phyloP scores from a whole-genome alignment of 2,888 invertebrate genomes.

The Nomada flava region DNA sequence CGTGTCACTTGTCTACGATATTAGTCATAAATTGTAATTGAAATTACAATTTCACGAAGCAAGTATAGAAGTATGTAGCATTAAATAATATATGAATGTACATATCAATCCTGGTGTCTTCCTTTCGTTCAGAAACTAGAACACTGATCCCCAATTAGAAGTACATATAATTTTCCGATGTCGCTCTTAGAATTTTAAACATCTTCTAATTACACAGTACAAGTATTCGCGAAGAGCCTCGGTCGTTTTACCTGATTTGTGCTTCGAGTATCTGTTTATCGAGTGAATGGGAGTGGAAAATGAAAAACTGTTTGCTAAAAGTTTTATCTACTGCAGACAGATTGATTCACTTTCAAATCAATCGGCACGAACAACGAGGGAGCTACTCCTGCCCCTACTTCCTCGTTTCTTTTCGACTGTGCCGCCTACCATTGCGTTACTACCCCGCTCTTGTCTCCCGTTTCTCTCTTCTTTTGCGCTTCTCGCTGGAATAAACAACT shows the following conservation, averaged over 20 bases:
- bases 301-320: conserved; percentile 73
- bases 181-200: conserved; percentile 13
- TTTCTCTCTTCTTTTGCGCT: conserved; percentile 58
- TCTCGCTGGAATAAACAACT: conserved; percentile 79
- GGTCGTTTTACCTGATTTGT: conserved; percentile 1
- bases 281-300: conserved; percentile 38
- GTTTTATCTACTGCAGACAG: conserved; percentile 79
- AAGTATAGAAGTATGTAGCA: no score
- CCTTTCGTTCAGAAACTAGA: neutral
- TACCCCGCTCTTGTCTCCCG: conserved; percentile 39
- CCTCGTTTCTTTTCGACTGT: conserved; percentile 56
- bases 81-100: no score
- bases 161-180: neutral
- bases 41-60: no score
- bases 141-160: neutral
- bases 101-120: no score
- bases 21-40: no score
- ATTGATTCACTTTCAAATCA: conserved; percentile 76
- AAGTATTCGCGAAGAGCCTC: conserved; percentile 13
- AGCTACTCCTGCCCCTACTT: conserved; percentile 58
- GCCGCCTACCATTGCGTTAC: conserved; percentile 44
- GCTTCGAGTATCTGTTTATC: conserved; percentile 41
- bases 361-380: conserved; percentile 68
- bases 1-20: no score
- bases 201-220: neutral